Percentiles rank a stretch among this genome's conserved stretches.
phyloP scores from a whole-genome alignment of 2,797 vertebrate genomes.

The Dipus sagitta region DNA sequence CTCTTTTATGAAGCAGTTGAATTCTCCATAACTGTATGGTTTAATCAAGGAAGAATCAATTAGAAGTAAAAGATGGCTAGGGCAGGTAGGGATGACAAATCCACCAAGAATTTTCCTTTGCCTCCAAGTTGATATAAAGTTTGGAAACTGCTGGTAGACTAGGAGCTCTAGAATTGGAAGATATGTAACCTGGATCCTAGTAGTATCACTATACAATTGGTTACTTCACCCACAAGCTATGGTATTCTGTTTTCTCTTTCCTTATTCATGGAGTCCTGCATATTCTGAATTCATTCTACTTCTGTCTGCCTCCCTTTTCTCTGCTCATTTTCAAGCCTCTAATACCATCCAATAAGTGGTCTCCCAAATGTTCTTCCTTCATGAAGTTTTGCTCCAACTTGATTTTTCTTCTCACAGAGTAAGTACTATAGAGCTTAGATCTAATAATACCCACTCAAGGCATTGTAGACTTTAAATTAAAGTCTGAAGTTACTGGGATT shows the following conservation, averaged over 20 bases:
- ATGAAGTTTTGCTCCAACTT: background rate
- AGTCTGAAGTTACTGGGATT: background rate
- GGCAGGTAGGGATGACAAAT: background rate
- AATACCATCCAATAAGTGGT: background rate
- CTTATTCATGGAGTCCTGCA: background rate
- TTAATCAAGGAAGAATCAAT: background rate
- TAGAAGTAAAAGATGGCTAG: constrained; percentile 39
- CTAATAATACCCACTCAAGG: background rate
- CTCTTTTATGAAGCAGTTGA: background rate
- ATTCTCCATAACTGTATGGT: background rate
- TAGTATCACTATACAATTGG: background rate
- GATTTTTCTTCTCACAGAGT: background rate
- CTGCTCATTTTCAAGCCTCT: background rate
- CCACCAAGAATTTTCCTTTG: background rate
- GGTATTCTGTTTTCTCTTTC: background rate
- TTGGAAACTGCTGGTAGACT: background rate
- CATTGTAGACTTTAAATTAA: background rate
- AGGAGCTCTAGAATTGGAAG: background rate
- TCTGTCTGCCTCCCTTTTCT: background rate
- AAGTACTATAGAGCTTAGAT: constrained; percentile 1
- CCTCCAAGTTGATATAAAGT: background rate
- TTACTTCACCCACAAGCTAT: background rate
- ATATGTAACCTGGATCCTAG: background rate
- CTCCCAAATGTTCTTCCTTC: background rate
- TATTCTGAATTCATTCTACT: background rate